Conservation (phyloP, 2,797 vertebrate genomes). For the Sebastes steindachneri region DNA sequence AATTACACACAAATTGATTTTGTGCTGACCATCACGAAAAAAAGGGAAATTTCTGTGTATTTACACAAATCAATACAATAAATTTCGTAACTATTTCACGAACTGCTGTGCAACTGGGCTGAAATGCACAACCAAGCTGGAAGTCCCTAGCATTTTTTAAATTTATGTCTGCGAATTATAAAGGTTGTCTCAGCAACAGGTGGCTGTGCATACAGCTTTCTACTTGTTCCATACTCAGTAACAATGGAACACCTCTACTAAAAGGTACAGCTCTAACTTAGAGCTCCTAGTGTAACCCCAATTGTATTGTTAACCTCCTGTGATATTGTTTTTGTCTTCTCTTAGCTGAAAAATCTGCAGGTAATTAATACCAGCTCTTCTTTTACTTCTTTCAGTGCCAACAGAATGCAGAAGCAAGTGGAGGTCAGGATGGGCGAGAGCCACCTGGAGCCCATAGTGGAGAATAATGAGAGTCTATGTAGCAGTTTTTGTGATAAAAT, state of each 20-base stretch:
- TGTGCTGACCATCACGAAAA: no score
- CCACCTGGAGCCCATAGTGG: constrained; percentile 83
- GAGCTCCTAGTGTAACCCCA: background rate
- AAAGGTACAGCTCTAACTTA: background rate
- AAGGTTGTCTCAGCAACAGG: background rate
- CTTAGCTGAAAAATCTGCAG: background rate
- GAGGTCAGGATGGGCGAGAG: constrained; percentile 95
- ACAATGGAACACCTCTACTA: background rate
- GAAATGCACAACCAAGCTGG: no score
- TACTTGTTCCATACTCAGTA: background rate
- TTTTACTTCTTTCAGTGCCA: constrained; percentile 81
- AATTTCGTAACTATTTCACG: no score
- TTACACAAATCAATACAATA: no score
- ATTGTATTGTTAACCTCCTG: background rate
- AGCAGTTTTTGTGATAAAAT: constrained; percentile 87
- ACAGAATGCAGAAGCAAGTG: constrained; percentile 94
- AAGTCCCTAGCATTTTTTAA: no score
- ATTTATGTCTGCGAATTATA: background rate
- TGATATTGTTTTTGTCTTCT: background rate
- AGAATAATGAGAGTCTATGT: constrained; percentile 75
- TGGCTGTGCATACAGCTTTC: background rate
- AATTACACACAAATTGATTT: no score
- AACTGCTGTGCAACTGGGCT: no score
- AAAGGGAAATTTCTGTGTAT: no score
- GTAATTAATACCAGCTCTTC: background rate